Evolutionary conservation across 1,140 invertebrate genomes (phyloP).

Genomic region (Samia ricini): DNA sequence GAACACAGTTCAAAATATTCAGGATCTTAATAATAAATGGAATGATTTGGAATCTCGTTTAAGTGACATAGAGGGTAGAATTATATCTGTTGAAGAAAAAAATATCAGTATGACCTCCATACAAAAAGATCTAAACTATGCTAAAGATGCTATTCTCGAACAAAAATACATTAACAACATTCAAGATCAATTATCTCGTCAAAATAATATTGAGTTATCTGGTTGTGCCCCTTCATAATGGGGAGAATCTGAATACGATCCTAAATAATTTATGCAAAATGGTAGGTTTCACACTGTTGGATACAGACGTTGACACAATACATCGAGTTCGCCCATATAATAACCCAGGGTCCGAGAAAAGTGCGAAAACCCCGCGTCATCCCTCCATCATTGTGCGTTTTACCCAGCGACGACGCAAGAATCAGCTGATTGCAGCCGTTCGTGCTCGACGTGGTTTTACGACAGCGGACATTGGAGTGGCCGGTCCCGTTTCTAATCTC

Average conservation of each 20-base stretch:
- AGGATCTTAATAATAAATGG: neutral
- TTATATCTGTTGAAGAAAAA: neutral
- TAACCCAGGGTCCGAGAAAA: neutral
- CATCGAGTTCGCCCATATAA: neutral
- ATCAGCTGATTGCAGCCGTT: slow-evolving; percentile 13
- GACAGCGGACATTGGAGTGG: slow-evolving; percentile 7
- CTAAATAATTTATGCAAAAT: neutral
- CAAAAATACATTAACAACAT: neutral
- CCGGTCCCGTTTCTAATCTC: slow-evolving; percentile 5
- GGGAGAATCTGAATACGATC: neutral
- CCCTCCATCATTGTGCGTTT: slow-evolving; percentile 14
- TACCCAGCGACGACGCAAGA: slow-evolving; percentile 10
- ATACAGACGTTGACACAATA: neutral
- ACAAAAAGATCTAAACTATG: neutral
- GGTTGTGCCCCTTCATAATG: neutral
- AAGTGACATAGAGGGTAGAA: neutral
- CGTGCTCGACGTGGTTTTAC: slow-evolving; percentile 15
- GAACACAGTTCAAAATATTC: neutral
- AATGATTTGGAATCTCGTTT: neutral
- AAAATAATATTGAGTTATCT: neutral
- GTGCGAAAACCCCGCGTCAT: neutral
- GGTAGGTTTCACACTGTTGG: neutral
- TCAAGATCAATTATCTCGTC: neutral
- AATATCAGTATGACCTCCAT: neutral
- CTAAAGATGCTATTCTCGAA: neutral